Evolutionary conservation across 2,888 invertebrate species (phyloP).

Genomic region (Himalopsyche kuldschensis): DNA sequence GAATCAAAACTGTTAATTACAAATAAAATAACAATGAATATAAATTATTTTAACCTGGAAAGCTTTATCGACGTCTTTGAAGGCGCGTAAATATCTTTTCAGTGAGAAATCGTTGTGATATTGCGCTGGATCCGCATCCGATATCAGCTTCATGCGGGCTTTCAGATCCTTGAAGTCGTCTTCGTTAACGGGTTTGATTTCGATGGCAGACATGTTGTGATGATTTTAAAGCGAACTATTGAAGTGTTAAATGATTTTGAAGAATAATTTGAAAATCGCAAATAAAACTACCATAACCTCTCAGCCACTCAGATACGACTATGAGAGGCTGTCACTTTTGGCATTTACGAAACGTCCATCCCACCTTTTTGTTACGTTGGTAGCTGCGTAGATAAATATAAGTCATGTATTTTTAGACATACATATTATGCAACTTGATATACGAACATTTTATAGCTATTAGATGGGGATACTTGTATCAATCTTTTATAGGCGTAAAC

Average conservation of each 20-base stretch:
- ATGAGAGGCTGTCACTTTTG: slow-evolving; percentile 35
- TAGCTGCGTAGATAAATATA: not conserved
- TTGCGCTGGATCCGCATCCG: slow-evolving; percentile 71
- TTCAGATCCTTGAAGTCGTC: slow-evolving; percentile 68
- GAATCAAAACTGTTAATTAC: not conserved
- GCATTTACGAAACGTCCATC: slow-evolving; percentile 33
- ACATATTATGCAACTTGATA: not conserved
- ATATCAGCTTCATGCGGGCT: slow-evolving; percentile 71
- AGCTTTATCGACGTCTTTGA: slow-evolving; percentile 71
- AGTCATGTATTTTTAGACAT: not conserved
- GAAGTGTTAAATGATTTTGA: not conserved
- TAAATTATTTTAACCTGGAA: slow-evolving; percentile 63
- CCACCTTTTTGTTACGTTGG: slow-evolving; percentile 18
- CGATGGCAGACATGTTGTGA: slow-evolving; percentile 20
- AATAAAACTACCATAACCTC: slow-evolving; percentile 14
- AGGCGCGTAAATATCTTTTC: slow-evolving; percentile 71
- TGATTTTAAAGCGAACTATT: not conserved
- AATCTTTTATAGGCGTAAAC: too few relatives aligned
- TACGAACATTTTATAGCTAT: not conserved
- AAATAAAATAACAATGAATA: not conserved
- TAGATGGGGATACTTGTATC: not conserved
- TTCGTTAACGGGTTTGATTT: slow-evolving; percentile 60
- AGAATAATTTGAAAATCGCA: not conserved
- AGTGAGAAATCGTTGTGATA: slow-evolving; percentile 76
- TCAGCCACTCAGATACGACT: slow-evolving; percentile 1